Evolutionary conservation across 64 coral and sea anemone species (phyloP).

Genomic region (Montipora cactus): DNA sequence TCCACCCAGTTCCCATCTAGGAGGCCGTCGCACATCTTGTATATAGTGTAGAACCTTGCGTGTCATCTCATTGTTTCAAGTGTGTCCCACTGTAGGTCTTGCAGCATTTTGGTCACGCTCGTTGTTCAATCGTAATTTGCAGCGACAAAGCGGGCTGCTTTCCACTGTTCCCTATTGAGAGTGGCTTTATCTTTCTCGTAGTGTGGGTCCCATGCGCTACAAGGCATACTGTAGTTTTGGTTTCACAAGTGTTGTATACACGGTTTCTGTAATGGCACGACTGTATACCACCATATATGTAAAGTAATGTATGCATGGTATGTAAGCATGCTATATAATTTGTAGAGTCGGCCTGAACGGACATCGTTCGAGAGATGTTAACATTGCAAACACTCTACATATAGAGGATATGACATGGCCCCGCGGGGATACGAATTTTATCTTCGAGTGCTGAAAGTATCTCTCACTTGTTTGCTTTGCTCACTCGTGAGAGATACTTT

Average conservation of each 20-base stretch:
- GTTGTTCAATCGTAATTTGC: constrained; percentile 27
- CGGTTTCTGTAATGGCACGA: constrained; percentile 15
- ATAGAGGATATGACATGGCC: no score
- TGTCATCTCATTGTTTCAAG: no score
- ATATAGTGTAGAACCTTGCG: no score
- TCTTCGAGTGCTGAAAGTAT: no score
- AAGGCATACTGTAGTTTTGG: constrained; percentile 25
- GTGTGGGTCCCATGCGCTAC: neutral
- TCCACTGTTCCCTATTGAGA: neutral
- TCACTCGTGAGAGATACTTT: no score
- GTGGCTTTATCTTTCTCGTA: constrained; percentile 21
- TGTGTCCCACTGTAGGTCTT: neutral
- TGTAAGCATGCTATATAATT: neutral
- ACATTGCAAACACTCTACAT: no score
- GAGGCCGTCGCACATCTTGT: no score
- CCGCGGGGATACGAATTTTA: no score
- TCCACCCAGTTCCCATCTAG: neutral
- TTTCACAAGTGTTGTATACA: constrained; percentile 1
- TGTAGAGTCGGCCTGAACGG: no score
- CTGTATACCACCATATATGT: neutral
- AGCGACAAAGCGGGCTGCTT: neutral
- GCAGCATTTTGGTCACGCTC: neutral
- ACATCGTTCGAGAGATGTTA: no score
- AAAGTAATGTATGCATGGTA: no score
- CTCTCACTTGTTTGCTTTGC: no score